Conservation (phyloP, 1,140 invertebrate species). For the Drosophila murphyi region DNA sequence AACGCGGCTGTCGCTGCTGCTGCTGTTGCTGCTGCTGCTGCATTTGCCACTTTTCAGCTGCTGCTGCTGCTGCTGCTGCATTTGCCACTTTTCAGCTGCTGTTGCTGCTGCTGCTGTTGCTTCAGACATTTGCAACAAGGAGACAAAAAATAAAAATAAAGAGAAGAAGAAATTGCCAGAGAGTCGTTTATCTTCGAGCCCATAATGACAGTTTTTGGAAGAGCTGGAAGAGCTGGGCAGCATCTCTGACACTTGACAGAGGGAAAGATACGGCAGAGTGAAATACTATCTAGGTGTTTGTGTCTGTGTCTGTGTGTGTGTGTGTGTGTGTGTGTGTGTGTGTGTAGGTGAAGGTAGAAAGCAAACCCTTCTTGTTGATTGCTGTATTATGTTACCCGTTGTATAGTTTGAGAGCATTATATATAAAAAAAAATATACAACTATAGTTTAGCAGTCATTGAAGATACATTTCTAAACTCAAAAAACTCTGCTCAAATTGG, state of each 20-base stretch:
- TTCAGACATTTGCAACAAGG: conserved; percentile 32
- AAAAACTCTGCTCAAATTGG: neutral
- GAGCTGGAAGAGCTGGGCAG: conserved; percentile 53
- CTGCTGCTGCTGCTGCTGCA: conserved; percentile 11
- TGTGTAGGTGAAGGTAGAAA: neutral
- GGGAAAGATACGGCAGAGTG: neutral
- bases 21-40: conserved; percentile 19
- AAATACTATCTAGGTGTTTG: neutral
- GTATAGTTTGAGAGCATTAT: neutral
- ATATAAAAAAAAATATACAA: neutral
- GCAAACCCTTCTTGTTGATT: neutral
- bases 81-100: conserved; percentile 8
- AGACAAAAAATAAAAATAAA: conserved; percentile 42
- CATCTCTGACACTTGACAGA: conserved; percentile 62
- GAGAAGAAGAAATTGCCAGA: conserved; percentile 59
- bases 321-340: neutral
- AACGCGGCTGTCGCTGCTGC: conserved; percentile 43
- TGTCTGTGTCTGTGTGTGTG: neutral
- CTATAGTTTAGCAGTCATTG: neutral
- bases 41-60: conserved; percentile 9
- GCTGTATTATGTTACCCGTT: neutral
- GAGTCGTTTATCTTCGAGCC: conserved; percentile 79
- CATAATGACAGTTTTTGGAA: conserved; percentile 77
- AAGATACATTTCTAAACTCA: neutral
- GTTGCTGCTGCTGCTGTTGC: conserved; percentile 17